Conservation (phyloP, 2,113 vertebrate species). For the Heterocephalus glaber region DNA sequence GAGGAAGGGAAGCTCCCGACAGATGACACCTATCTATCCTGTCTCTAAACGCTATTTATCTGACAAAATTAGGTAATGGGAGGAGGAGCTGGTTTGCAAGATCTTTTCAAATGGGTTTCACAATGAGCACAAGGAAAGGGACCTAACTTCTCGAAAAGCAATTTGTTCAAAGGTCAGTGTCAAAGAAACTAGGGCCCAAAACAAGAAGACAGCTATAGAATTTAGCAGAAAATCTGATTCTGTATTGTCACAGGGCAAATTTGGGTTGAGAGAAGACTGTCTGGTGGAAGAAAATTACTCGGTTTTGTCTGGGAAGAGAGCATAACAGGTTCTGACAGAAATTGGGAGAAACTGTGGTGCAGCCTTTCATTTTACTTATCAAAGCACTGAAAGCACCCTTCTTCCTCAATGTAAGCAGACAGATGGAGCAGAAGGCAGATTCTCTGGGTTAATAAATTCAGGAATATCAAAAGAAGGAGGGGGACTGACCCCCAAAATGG, state of each 20-base stretch:
- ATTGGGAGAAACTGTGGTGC: neutral
- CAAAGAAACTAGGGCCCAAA: slow-evolving; percentile 38
- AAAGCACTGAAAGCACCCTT: neutral
- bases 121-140: neutral
- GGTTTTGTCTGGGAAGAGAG: slow-evolving; percentile 9
- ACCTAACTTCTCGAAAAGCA: slow-evolving; percentile 32
- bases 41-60: neutral
- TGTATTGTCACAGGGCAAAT: slow-evolving; percentile 25
- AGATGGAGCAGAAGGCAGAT: neutral
- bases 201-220: neutral
- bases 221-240: slow-evolving; percentile 31
- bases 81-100: neutral
- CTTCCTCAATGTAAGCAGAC: neutral
- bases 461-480: neutral
- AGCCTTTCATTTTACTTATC: neutral
- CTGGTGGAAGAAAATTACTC: slow-evolving; percentile 41
- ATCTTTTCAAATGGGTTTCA: neutral
- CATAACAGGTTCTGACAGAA: neutral
- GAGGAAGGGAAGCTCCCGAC: too few relatives aligned
- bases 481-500: neutral
- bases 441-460: neutral
- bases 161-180: slow-evolving; percentile 54
- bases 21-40: too few relatives aligned
- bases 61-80: neutral
- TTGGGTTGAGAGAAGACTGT: neutral